A percentile compares a stretch with the other conserved stretches of the same genome.
These are phyloP conservation scores for Galagoides demidoff DNA, from an alignment of 2,797 vertebrate species.

Conservation along the genomic window DNA sequence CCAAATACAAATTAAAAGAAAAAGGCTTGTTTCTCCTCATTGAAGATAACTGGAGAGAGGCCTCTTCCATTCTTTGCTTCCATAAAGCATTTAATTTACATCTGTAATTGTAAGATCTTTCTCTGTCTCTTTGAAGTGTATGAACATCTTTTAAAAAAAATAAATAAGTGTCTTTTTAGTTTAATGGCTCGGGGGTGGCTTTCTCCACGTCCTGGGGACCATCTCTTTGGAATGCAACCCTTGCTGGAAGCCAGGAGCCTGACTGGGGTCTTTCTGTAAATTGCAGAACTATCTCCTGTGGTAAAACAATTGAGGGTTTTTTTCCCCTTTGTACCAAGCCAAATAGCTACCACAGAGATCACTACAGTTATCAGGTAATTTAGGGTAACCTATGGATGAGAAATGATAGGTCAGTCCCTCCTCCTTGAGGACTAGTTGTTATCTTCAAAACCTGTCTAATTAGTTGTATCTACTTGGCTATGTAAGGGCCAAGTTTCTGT, in stretches of 20 bases:
- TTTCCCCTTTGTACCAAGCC: not conserved
- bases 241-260: not conserved
- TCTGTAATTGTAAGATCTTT: not conserved
- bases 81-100: not conserved
- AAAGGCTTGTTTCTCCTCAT: too few species aligned
- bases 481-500: not conserved
- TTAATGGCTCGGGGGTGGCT: not conserved
- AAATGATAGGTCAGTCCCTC: not conserved
- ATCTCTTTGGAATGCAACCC: not conserved
- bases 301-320: not conserved
- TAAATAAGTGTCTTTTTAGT: not conserved
- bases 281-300: not conserved
- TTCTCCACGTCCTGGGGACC: not conserved
- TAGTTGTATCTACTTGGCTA: not conserved
- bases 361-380: not conserved
- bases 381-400: not conserved
- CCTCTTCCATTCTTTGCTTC: too few species aligned
- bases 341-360: not conserved
- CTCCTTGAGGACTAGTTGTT: not conserved
- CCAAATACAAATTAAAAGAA: not conserved
- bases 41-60: not conserved
- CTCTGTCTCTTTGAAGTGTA: slow-evolving; percentile 24
- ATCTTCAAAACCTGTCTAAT: not conserved
- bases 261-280: not conserved
- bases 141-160: not conserved